Percentiles rank a stretch among this genome's conserved stretches.
phyloP scores from a whole-genome alignment of 2,113 vertebrate species.

The Malurus cyaneus region DNA sequence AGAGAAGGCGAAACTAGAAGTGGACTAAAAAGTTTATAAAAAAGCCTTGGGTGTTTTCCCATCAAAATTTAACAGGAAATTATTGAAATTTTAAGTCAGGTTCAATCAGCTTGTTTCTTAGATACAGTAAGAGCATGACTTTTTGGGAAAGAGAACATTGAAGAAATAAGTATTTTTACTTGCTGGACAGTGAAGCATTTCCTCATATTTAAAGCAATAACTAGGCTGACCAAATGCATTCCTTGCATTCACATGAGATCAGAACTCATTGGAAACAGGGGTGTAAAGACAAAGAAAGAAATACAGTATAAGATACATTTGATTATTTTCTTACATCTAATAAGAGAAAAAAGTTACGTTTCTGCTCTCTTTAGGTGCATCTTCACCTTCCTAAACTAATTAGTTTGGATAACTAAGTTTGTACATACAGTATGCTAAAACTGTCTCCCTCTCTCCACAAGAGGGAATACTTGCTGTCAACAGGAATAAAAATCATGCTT shows the following conservation, averaged over 20 bases:
- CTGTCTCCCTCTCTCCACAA: not conserved
- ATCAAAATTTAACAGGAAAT: not conserved
- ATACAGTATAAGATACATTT: not conserved
- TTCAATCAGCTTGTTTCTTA: not conserved
- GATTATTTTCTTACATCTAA: not conserved
- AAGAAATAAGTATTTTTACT: not conserved
- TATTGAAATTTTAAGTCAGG: rapidly evolving
- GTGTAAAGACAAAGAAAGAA: not conserved
- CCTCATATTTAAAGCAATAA: not conserved
- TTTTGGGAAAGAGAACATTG: not conserved
- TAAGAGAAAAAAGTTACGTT: not conserved
- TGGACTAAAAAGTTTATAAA: not conserved
- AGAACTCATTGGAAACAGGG: not conserved
- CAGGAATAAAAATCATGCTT: not conserved
- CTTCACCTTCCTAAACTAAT: not conserved
- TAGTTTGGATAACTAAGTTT: not conserved
- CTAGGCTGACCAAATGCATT: not conserved
- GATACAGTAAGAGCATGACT: not conserved
- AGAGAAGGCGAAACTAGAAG: not conserved
- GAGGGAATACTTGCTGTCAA: not conserved
- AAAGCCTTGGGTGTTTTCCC: not conserved
- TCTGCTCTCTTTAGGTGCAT: not conserved
- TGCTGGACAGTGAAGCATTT: not conserved
- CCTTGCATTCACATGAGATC: not conserved
- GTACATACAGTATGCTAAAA: not conserved